These are phyloP conservation scores for Hypotaenidia okinawae DNA, from an alignment of 2,797 vertebrate species.

Conservation along the genomic window DNA sequence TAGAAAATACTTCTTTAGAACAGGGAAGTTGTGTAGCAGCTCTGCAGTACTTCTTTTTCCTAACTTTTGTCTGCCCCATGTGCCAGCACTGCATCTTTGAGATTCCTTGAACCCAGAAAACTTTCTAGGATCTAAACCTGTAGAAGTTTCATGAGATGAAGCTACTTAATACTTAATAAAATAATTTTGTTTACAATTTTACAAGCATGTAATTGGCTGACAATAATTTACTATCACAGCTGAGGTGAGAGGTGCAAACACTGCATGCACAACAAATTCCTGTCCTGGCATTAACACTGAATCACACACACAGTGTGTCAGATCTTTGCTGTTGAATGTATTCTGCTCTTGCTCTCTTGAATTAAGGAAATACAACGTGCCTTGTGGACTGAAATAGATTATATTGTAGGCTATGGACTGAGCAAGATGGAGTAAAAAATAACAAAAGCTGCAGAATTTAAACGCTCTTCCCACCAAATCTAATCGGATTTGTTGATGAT, in stretches of 20 bases:
- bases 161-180: neutral
- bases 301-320: neutral
- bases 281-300: neutral
- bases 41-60: neutral
- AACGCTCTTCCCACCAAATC: neutral
- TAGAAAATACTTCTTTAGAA: neutral
- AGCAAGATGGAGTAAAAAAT: neutral
- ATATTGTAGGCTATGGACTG: neutral
- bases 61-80: neutral
- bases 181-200: neutral
- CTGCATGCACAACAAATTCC: neutral
- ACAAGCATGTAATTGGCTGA: neutral
- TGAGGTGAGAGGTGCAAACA: neutral
- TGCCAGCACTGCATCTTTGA: neutral
- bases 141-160: neutral
- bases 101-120: neutral
- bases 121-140: neutral
- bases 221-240: neutral
- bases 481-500: neutral
- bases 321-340: neutral
- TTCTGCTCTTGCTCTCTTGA: neutral
- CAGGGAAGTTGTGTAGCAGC: neutral
- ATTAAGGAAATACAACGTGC: neutral
- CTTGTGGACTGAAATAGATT: neutral
- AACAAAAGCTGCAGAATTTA: neutral